Conservation (phyloP, 2,888 invertebrate species). For the Polydrusus tereticollis region DNA sequence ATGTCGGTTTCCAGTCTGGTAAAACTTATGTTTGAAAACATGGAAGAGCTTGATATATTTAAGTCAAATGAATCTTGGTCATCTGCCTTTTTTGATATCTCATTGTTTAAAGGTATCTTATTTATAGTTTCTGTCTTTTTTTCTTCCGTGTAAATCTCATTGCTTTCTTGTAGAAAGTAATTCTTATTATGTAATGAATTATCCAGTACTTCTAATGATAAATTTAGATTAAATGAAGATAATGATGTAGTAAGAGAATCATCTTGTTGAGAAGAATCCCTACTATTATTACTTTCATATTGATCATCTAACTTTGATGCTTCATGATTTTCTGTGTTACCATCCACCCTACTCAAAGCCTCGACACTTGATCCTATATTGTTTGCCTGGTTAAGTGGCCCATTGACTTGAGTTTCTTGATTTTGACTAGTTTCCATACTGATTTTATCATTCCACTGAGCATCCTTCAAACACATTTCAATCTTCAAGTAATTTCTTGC, state of each 20-base stretch:
- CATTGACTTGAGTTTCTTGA: neutral
- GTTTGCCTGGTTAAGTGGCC: neutral
- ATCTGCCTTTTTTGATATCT: neutral
- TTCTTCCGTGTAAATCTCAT: neutral
- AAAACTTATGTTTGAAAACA: conserved; percentile 43
- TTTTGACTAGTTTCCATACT: neutral
- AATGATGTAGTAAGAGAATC: conserved; percentile 14
- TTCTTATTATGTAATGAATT: neutral
- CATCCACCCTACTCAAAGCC: neutral
- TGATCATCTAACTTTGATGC: neutral
- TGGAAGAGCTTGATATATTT: conserved; percentile 33
- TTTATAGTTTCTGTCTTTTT: neutral
- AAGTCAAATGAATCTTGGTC: conserved; percentile 11
- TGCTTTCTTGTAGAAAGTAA: neutral
- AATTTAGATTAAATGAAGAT: conserved; percentile 19
- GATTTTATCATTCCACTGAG: conserved; percentile 73
- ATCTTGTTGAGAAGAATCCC: neutral
- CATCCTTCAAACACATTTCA: conserved; percentile 80
- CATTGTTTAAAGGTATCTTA: neutral
- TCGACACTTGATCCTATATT: neutral
- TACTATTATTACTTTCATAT: neutral
- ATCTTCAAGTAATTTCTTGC: conserved; percentile 80
- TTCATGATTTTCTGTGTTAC: neutral
- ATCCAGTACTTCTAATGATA: neutral
- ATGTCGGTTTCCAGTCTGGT: conserved; percentile 44